These are phyloP conservation scores for Apodemia zela DNA, from an alignment of 2,888 invertebrate genomes.

Conservation along the genomic window DNA sequence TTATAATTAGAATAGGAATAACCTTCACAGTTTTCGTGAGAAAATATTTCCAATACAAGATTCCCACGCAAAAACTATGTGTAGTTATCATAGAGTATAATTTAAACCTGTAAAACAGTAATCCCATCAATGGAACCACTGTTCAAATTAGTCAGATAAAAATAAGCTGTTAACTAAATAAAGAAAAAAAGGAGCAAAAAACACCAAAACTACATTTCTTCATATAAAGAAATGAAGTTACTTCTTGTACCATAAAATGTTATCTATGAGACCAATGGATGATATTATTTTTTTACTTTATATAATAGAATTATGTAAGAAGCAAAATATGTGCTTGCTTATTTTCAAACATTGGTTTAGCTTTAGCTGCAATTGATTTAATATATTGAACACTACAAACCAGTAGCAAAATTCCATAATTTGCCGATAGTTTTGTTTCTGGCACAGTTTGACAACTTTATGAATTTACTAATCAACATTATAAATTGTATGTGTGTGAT, in stretches of 20 bases:
- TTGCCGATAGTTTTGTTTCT: no score
- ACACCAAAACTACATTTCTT: slow-evolving; percentile 16
- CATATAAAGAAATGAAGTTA: slow-evolving; percentile 43
- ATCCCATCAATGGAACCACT: neutral
- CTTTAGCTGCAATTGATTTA: no score
- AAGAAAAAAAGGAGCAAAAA: slow-evolving; percentile 24
- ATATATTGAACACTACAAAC: no score
- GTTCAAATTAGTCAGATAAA: slow-evolving; percentile 54
- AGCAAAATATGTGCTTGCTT: neutral
- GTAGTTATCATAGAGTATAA: neutral
- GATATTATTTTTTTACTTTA: slow-evolving; percentile 26
- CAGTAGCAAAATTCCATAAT: no score
- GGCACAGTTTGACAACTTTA: no score
- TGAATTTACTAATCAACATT: no score
- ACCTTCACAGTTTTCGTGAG: neutral
- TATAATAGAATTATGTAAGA: neutral
- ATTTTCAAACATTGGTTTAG: no score
- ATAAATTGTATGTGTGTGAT: no score
- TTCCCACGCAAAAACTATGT: neutral
- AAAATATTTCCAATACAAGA: neutral
- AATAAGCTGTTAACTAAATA: slow-evolving; percentile 73
- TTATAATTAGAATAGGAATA: neutral
- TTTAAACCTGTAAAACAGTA: neutral
- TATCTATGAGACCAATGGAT: slow-evolving; percentile 52
- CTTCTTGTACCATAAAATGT: slow-evolving; percentile 57